phyloP scores from a whole-genome alignment of 2,888 invertebrate genomes.

The Eudemis profundana region DNA sequence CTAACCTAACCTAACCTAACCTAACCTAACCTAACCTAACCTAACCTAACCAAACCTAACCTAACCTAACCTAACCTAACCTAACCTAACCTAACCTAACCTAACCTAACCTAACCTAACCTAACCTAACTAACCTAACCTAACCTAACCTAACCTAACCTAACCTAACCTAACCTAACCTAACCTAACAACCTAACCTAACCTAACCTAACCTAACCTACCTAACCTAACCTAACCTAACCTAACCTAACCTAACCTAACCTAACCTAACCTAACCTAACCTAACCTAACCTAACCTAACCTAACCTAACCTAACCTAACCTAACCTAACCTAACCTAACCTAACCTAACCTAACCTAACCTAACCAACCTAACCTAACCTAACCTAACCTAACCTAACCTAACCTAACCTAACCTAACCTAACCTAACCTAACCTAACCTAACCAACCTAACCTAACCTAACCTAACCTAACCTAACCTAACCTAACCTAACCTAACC shows the following conservation, averaged over 20 bases:
- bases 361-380: conserved; percentile 36
- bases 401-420: conserved; percentile 43
- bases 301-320: conserved; percentile 41
- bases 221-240: conserved; percentile 44
- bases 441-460: conserved; percentile 37
- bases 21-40: conserved; percentile 26
- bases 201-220: conserved; percentile 44
- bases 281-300: conserved; percentile 44
- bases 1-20: conserved; percentile 25
- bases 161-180: conserved; percentile 45
- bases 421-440: conserved; percentile 40
- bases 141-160: conserved; percentile 17
- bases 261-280: conserved; percentile 44
- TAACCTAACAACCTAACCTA: conserved; percentile 45
- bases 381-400: conserved; percentile 41
- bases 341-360: conserved; percentile 41
- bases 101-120: conserved; percentile 45
- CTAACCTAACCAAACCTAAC: conserved; percentile 42
- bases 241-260: conserved; percentile 45
- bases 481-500: conserved; percentile 44
- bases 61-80: conserved; percentile 46
- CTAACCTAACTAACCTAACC: conserved; percentile 46
- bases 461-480: conserved; percentile 42
- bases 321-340: conserved; percentile 26
- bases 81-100: conserved; percentile 42